Conservation (phyloP, 1,140 invertebrate genomes). For the Monomorium pharaonis region DNA sequence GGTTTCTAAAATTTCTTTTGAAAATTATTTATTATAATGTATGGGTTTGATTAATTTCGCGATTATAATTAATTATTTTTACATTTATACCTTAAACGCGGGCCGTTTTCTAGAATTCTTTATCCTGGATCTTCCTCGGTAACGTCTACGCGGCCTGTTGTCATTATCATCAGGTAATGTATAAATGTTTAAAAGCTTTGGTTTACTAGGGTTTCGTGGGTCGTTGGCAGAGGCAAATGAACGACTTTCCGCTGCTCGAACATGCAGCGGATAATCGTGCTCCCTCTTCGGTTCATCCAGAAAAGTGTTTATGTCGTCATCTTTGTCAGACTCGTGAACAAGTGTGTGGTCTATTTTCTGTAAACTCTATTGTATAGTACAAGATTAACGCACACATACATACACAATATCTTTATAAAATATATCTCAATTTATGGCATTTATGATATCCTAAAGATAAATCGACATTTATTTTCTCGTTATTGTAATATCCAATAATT, state of each 20-base stretch:
- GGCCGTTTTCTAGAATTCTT: neutral
- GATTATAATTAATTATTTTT: slow-evolving; percentile 18
- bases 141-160: slow-evolving; percentile 27
- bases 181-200: slow-evolving; percentile 39
- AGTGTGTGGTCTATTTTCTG: slow-evolving; percentile 38
- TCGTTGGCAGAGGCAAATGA: slow-evolving; percentile 8
- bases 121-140: slow-evolving; percentile 11
- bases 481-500: neutral
- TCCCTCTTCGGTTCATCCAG: neutral
- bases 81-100: slow-evolving; percentile 13
- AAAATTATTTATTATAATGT: neutral
- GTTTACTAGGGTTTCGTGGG: neutral
- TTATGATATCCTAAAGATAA: neutral
- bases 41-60: neutral
- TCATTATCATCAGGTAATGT: slow-evolving; percentile 33
- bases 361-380: slow-evolving; percentile 1
- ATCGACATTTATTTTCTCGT: neutral
- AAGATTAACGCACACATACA: no score
- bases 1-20: neutral
- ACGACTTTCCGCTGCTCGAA: slow-evolving; percentile 26
- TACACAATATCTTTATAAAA: neutral
- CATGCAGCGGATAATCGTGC: slow-evolving; percentile 9
- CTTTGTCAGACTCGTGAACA: slow-evolving; percentile 16
- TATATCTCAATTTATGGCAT: neutral
- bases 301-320: slow-evolving; percentile 24